phyloP scores from a whole-genome alignment of 1,140 invertebrate genomes.

The Mycetomoellerius zeteki region DNA sequence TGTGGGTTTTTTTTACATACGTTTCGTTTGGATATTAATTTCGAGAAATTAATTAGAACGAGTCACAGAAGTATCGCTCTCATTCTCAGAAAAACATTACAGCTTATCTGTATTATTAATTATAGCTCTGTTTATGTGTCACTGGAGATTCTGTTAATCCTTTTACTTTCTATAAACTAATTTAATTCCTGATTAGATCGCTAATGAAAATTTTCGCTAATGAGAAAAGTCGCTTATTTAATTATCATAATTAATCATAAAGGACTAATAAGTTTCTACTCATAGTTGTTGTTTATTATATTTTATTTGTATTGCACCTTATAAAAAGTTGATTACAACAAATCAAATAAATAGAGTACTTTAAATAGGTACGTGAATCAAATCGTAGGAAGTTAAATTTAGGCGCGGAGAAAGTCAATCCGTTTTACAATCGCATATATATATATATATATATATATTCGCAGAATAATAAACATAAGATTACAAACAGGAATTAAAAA shows the following conservation, averaged over 20 bases:
- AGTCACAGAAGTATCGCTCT: not conserved
- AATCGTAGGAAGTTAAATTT: not conserved
- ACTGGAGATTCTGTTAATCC: not conserved
- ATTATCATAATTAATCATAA: not conserved
- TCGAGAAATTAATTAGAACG: not conserved
- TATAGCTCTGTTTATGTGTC: not conserved
- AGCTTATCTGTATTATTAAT: conserved; percentile 27
- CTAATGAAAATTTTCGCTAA: not conserved
- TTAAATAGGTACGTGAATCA: not conserved
- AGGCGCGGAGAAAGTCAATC: not conserved
- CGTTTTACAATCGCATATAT: not conserved
- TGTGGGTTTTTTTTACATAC: not conserved
- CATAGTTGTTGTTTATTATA: not conserved
- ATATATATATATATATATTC: not conserved
- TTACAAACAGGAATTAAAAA: not conserved
- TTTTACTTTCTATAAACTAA: not conserved
- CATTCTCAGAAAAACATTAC: not conserved
- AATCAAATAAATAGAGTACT: not conserved
- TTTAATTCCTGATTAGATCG: not conserved
- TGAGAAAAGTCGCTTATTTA: not conserved
- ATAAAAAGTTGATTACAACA: not conserved
- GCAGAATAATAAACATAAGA: not conserved
- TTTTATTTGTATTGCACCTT: not conserved
- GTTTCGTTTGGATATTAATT: not conserved
- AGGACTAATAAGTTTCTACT: conserved; percentile 59